These are phyloP conservation scores for Resseliella maxima DNA, from an alignment of 2,888 invertebrate genomes.

Conservation along the genomic window DNA sequence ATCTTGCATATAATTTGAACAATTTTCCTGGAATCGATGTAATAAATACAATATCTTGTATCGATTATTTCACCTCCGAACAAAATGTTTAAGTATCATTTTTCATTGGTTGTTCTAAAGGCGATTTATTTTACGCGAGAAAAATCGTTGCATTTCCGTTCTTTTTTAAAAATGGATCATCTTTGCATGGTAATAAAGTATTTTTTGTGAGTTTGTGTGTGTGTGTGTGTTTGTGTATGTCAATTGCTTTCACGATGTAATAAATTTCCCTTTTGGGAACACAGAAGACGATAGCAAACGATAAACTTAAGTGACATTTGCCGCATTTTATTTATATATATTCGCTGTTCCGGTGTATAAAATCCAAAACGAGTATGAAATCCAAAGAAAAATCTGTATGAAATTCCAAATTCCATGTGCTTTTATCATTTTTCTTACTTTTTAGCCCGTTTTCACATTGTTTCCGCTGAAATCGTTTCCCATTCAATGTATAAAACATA, in stretches of 20 bases:
- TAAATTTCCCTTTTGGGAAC: background rate
- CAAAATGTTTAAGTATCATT: background rate
- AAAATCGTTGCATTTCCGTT: background rate
- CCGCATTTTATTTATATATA: background rate
- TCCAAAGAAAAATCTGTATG: background rate
- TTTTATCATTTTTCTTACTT: background rate
- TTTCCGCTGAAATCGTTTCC: background rate
- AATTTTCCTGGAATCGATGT: no score
- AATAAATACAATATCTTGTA: no score
- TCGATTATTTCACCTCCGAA: background rate
- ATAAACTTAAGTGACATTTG: background rate
- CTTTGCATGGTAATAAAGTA: background rate
- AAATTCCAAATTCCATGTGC: background rate
- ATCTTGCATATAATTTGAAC: no score
- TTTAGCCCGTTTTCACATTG: background rate
- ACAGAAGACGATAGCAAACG: background rate
- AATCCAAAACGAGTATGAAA: background rate
- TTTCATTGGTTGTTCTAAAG: background rate
- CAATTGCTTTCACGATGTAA: background rate
- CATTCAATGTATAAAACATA: constrained; percentile 11
- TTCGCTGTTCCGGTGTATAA: background rate
- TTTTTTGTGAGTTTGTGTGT: background rate
- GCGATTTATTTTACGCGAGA: background rate
- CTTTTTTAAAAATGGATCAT: background rate
- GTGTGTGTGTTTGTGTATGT: background rate